These are phyloP conservation scores for Ascaphus truei DNA, from an alignment of 2,113 vertebrate genomes.

Conservation along the genomic window DNA sequence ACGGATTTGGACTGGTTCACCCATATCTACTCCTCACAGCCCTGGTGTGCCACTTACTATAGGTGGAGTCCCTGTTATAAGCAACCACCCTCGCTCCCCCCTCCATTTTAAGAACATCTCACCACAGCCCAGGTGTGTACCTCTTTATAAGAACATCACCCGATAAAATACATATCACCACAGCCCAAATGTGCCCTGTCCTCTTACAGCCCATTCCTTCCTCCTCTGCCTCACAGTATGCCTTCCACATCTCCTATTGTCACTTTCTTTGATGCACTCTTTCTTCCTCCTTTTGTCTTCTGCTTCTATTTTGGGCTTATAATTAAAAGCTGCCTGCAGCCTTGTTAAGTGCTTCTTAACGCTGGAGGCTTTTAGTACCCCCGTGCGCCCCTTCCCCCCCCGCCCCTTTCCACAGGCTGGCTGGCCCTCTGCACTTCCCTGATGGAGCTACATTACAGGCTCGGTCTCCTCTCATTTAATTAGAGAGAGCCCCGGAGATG, in stretches of 20 bases:
- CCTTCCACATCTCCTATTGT: background rate
- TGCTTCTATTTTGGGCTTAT: slow-evolving; percentile 23
- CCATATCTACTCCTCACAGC: too few species aligned
- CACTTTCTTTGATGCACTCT: slow-evolving; percentile 15
- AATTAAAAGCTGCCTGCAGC: slow-evolving; percentile 1
- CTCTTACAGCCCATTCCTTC: background rate
- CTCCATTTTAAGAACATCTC: too few species aligned
- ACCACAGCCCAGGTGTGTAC: too few species aligned
- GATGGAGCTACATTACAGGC: background rate
- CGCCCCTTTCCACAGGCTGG: background rate
- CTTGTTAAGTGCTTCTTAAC: background rate
- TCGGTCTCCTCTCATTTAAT: background rate
- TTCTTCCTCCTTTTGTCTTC: background rate
- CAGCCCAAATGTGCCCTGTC: background rate
- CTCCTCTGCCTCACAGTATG: background rate
- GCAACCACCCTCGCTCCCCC: too few species aligned
- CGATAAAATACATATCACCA: too few species aligned
- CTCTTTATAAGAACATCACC: too few species aligned
- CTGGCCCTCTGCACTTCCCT: background rate
- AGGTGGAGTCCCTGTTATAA: too few species aligned
- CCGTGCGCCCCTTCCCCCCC: background rate
- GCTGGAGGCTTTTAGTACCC: background rate
- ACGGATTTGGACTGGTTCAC: too few species aligned
- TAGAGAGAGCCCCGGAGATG: too few species aligned
- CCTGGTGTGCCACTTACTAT: too few species aligned